Base-by-base conservation (phyloP, 2,888 invertebrate species). In the Pachycephus smyrnensis region DNA sequence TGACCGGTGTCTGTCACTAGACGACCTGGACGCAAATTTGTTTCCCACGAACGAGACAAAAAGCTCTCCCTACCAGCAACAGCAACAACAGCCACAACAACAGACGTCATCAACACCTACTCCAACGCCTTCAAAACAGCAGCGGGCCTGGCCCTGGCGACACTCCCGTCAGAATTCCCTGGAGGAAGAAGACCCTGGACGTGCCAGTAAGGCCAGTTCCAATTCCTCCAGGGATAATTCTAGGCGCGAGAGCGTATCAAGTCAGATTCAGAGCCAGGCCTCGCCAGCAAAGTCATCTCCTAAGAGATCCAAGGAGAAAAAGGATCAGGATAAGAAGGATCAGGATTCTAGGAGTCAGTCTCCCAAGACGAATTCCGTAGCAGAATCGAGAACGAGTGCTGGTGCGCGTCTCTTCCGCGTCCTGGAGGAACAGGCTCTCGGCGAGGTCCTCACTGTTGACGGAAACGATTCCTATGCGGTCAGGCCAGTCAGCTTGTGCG, bases 21-120 rank as follows among this genome's bases (percentile, higher is more conserved):
- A 92, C 89, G 92, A 92, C 86, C 90, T 92, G 88, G 92, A 92
- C 83, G 91, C 89, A 87, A 88, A 89, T 84, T 88, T 92, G 82
- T 90, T 92, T 83, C 90, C 87, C 76, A 81, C 81, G 81, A 80
- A 80, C 68, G 86, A 86, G 74, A 80, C 81, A 73, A 84, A 85
- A 82, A 85, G 83, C 83, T 83, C 82, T 76, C 55, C 23, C 55
- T 55, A 23, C 55, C 86, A 76, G 31, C 79, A 79, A 36, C 75
- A 77, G n/a, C 76, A 75, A 40, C 30, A 31, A 15, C 73, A 73
- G 73, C 79, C 40, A 35, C 73, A 73, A 76, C 73, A 74, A 31
- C 73, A 37, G 74, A 68, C 37, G 73, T 68, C 74, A 35, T 75
- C 75, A 30, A 71, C 77, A 55, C 55, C 55, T 23, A 55, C 55